Conservation (phyloP, 2,113 vertebrate species). For the Pseudois nayaur region DNA sequence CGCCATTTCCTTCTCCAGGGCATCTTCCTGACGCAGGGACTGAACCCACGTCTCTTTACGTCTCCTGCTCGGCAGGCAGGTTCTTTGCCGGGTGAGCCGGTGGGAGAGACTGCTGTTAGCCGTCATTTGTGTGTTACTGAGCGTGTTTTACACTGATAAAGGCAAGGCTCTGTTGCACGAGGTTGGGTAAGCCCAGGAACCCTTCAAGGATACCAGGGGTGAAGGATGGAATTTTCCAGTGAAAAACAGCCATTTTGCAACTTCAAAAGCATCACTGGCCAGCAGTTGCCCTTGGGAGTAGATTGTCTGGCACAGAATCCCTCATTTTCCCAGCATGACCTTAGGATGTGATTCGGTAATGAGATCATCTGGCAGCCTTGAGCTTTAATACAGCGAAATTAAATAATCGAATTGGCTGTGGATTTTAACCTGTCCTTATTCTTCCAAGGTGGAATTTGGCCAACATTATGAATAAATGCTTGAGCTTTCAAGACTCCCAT, state of each 20-base stretch:
- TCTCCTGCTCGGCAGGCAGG: neutral
- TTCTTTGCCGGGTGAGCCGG: neutral
- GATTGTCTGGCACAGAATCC: neutral
- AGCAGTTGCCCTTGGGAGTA: slow-evolving; percentile 31
- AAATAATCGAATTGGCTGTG: slow-evolving; percentile 63
- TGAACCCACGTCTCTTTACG: neutral
- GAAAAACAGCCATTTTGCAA: slow-evolving; percentile 55
- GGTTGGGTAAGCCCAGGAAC: neutral
- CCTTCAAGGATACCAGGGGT: neutral
- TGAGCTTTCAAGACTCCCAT: slow-evolving; percentile 33
- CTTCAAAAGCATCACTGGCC: slow-evolving; percentile 23
- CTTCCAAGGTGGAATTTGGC: slow-evolving; percentile 44
- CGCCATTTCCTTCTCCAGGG: neutral
- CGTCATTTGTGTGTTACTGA: neutral
- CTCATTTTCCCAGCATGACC: slow-evolving; percentile 59
- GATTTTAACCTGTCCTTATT: slow-evolving; percentile 40
- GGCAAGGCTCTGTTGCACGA: neutral
- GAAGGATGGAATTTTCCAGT: slow-evolving; percentile 28
- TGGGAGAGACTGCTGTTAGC: neutral
- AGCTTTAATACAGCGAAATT: slow-evolving; percentile 56
- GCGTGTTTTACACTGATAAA: neutral
- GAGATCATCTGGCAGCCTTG: slow-evolving; percentile 67
- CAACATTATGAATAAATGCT: slow-evolving; percentile 57
- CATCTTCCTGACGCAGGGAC: neutral
- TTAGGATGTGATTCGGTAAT: slow-evolving; percentile 67